Evolutionary conservation across 92 coral and sea anemone genomes (phyloP).

Genomic region (Actinostola sp.): DNA sequence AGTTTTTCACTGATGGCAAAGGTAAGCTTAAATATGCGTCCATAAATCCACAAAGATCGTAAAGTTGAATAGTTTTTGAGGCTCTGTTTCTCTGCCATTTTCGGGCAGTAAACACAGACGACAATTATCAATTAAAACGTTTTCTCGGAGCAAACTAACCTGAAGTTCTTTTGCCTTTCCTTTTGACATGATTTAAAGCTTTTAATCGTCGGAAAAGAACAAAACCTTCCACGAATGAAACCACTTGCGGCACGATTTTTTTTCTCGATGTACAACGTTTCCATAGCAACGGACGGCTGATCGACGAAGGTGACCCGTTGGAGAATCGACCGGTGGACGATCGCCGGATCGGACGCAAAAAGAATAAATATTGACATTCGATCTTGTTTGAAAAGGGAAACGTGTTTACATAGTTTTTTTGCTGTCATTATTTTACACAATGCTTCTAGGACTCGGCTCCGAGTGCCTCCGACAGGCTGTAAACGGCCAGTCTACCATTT

Average conservation of each 20-base stretch:
- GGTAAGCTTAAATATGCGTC: neutral
- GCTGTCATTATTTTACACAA: no score
- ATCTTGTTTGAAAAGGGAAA: no score
- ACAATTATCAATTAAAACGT: constrained; percentile 29
- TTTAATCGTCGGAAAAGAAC: neutral
- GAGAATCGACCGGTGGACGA: constrained; percentile 11
- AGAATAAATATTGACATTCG: no score
- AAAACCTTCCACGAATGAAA: neutral
- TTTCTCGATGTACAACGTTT: constrained; percentile 27
- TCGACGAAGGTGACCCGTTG: constrained; percentile 26
- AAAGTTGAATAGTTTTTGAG: constrained; percentile 20
- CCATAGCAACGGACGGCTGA: constrained; percentile 31
- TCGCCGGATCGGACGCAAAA: neutral
- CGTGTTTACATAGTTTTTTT: no score
- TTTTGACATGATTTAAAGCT: constrained; percentile 56
- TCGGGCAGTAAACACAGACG: constrained; percentile 18
- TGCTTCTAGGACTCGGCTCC: no score
- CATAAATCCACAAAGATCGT: neutral
- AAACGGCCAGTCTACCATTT: no score
- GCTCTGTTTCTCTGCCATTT: constrained; percentile 13
- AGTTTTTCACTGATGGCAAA: neutral
- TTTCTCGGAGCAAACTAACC: constrained; percentile 59
- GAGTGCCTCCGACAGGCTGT: no score
- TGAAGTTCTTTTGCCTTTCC: constrained; percentile 87
- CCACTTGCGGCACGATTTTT: constrained; percentile 14